Evolutionary conservation across 2,113 vertebrate species (phyloP), one percentile per base, ranked within the genome.

Genomic region (Oreocharis arfaki): DNA sequence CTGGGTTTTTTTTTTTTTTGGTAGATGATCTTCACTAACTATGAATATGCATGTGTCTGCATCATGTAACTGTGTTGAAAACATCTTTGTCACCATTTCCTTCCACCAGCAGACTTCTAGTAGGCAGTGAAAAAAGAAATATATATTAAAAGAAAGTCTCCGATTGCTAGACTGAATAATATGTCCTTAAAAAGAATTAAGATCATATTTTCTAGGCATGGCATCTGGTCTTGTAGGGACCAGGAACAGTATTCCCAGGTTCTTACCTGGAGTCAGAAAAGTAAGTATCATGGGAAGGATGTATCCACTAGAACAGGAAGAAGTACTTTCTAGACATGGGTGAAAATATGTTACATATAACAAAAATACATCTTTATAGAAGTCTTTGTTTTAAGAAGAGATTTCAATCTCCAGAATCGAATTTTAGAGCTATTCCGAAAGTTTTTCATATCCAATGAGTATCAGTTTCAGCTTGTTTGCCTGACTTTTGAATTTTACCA

Each of bases 111-210:
- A 68, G 28, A 16, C 3, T 83, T 32, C 11, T 55, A 65, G 42
- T 17, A 57, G 8, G 13, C 18, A 63, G 23, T 53, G n/a, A 61
- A 84, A 75, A 84, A 70, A 60, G 15, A 35, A 5, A 32, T 30
- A 30, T 6, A 4, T 3, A n/a, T 30, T 1, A 13, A 12, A 6
- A 8, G 59, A 60, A 16, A 2, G 1, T 5, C 16, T 84, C 21
- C 32, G 11, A 53, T 78, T 78, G 4, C 21, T 75, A 63, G 16
- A 55, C 15, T 47, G 7, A 33, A 74, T 55, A 44, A 63, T 30
- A 57, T 1, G 1, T n/a, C 42, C 70, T 84, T 50, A 11, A 59
- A 91, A 78, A 11, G 1, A 87, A 52, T 24, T 11, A 24, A 59
- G 27, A 55, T 35, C 20, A 39, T n/a, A 57, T 47, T 93, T 90